Percentiles rank a stretch among this genome's conserved stretches.
Conservation (phyloP, 2,113 vertebrate species). For the Podarcis cretensis region DNA sequence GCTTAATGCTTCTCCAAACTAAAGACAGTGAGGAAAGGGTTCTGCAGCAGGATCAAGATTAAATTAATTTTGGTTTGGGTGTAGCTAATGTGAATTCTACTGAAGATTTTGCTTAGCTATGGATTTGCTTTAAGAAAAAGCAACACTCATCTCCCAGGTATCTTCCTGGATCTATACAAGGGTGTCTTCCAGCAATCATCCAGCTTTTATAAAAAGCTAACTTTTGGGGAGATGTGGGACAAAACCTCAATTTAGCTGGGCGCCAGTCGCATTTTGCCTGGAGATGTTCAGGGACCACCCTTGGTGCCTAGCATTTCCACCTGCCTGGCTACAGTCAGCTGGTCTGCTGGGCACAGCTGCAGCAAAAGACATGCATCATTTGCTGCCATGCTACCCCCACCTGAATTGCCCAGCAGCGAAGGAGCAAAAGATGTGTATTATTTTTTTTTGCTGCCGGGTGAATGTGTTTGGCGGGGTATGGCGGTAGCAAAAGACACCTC, state of each 20-base stretch:
- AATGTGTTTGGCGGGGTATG: too few species aligned
- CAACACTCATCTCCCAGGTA: not conserved
- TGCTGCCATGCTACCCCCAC: too few species aligned
- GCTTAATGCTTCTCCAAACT: not conserved
- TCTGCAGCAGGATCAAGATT: not conserved
- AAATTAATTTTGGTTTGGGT: not conserved
- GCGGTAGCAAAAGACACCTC: too few species aligned
- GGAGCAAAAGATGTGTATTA: too few species aligned
- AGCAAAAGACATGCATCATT: too few species aligned
- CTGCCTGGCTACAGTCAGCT: too few species aligned
- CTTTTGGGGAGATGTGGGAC: constrained; percentile 33
- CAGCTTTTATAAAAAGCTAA: not conserved
- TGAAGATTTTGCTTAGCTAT: not conserved
- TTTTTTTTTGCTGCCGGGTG: too few species aligned
- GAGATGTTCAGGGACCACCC: too few species aligned
- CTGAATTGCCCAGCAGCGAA: too few species aligned
- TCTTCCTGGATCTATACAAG: not conserved
- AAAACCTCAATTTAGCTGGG: constrained; percentile 50
- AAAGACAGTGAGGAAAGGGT: not conserved
- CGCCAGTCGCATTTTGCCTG: too few species aligned
- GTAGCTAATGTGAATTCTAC: not conserved
- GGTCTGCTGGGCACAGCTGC: too few species aligned
- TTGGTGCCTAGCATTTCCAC: too few species aligned
- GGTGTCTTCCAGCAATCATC: not conserved
- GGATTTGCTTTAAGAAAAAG: not conserved